Percentiles rank a stretch among this genome's conserved stretches.
phyloP scores from a whole-genome alignment of 2,888 invertebrate species.

The Ectemnius lituratus region DNA sequence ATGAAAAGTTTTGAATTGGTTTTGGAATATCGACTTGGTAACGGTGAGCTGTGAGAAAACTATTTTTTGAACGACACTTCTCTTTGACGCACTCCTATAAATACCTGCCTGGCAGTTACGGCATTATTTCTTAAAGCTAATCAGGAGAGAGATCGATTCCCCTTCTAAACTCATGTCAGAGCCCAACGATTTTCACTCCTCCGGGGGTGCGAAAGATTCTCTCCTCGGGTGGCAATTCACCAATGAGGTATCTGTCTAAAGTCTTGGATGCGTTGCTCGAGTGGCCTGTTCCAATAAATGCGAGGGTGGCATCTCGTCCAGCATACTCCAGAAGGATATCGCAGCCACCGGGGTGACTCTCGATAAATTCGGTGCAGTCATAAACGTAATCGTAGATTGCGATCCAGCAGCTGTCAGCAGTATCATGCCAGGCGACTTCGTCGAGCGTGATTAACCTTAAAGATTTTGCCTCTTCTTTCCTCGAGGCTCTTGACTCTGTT shows the following conservation, averaged over 20 bases:
- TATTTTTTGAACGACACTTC: too few species aligned
- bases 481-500: constrained; percentile 4
- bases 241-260: constrained; percentile 86
- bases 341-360: constrained; percentile 90
- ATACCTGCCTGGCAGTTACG: too few species aligned
- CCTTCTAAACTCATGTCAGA: too few species aligned
- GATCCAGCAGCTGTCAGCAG: constrained; percentile 88
- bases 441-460: constrained; percentile 82
- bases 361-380: constrained; percentile 87
- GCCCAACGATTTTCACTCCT: constrained; percentile 78
- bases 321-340: constrained; percentile 91
- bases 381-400: constrained; percentile 93
- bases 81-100: too few species aligned
- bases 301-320: constrained; percentile 90
- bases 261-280: constrained; percentile 83
- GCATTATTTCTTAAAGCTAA: too few species aligned
- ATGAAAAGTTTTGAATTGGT: too few species aligned
- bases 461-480: constrained; percentile 16
- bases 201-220: constrained; percentile 85
- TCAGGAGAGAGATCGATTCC: too few species aligned
- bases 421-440: constrained; percentile 88
- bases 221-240: constrained; percentile 86
- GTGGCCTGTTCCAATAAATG: constrained; percentile 90
- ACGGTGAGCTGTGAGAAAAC: too few species aligned
- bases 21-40: too few species aligned